These are phyloP conservation scores for Poecilobothrus nobilitatus DNA, from an alignment of 2,888 invertebrate species.

Conservation along the genomic window DNA sequence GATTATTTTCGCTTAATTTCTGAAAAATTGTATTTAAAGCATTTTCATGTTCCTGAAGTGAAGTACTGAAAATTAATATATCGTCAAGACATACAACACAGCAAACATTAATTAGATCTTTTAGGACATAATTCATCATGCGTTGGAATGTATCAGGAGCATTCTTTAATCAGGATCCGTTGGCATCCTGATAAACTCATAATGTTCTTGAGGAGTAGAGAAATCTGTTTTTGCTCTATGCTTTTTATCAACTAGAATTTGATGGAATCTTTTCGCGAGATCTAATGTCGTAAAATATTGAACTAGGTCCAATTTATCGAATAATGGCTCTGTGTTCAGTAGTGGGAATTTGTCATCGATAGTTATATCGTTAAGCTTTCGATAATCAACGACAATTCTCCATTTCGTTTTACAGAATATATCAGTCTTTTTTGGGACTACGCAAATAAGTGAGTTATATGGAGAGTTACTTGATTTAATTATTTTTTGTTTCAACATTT, in stretches of 20 bases:
- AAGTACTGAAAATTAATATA: background rate
- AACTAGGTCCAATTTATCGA: conserved; percentile 18
- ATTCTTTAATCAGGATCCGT: too few species aligned
- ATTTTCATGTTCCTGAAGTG: background rate
- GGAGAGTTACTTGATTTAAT: too few species aligned
- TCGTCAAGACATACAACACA: background rate
- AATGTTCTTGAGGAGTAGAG: too few species aligned
- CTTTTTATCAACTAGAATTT: too few species aligned
- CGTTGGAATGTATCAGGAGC: too few species aligned
- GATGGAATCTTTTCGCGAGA: too few species aligned
- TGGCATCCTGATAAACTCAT: too few species aligned
- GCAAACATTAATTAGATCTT: too few species aligned
- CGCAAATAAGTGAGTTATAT: conserved; percentile 11
- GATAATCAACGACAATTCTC: conserved; percentile 14
- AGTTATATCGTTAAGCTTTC: conserved; percentile 17
- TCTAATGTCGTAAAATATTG: conserved; percentile 22
- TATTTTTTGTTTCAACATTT: conserved; percentile 16
- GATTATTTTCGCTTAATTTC: background rate
- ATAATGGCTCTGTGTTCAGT: conserved; percentile 23
- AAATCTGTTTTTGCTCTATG: too few species aligned
- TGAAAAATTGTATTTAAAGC: background rate
- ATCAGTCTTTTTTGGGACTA: too few species aligned
- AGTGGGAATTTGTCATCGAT: conserved; percentile 25
- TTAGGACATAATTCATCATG: too few species aligned
- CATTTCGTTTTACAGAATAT: too few species aligned